Evolutionary conservation across 2,113 vertebrate genomes (phyloP), one percentile per base, ranked within the genome.

Genomic region (Trichomycterus rosablanca): DNA sequence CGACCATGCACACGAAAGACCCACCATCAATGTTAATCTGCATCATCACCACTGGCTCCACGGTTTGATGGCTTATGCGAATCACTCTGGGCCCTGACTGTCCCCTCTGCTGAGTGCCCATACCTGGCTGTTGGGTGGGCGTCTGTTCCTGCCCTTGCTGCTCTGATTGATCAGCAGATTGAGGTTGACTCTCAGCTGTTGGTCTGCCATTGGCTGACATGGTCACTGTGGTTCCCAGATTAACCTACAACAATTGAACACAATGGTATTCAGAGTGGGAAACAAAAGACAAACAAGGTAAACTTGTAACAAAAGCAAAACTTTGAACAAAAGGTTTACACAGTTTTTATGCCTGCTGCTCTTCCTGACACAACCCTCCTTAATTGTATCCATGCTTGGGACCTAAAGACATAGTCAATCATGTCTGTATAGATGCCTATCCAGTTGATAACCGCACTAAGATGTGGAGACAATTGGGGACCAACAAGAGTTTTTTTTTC

Each of bases 21-120:
- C 69, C 53, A 86, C 88, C 92, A 63, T 92, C 92, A 56, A 93
- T 79, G 80, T 93, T 94, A 91, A 94, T 94, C 78, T 95, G 92
- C 92, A 95, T 94, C 92, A 95, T 92, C 71, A 94, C 91, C 67
- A 94, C 85, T 1, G 93, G 93, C 56, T 93, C 90, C 72, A 92
- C 88, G 0, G 90, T 90, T 85, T 94, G 92, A 79, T 93, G 92
- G 46, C 91, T 93, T 80, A 95, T 94, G 49, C 92, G 89, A 76
- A 95, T 93, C 77, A 95, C 90, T 22, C 92, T 86, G 1, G 84
- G 81, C 1, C 87, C 87, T 22, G 73, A 63, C 71, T 83, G 82
- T 18, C 84, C 83, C n/a, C 9, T 18, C 62, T 53, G 80, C 56
- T 84, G 83, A 76, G 88, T 83, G 72, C 84, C 70, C n/a, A 80